A percentile compares a stretch with the other conserved stretches of the same genome.
Evolutionary conservation across 2,113 vertebrate genomes (phyloP).

Genomic region (Dromaius novaehollandiae): DNA sequence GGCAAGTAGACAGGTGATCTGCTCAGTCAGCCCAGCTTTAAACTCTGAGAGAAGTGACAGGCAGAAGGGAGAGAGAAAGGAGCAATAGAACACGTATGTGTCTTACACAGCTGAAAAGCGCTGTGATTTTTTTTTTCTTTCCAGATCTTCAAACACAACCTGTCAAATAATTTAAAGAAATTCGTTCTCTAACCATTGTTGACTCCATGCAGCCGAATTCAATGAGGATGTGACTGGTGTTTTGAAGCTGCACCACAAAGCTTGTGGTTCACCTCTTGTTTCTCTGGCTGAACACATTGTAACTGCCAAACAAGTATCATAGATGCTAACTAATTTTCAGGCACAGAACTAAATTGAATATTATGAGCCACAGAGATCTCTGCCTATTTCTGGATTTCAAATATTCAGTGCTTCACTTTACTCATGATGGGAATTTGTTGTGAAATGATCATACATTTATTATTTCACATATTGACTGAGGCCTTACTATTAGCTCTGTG

Average conservation of each 20-base stretch:
- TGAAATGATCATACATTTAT: neutral
- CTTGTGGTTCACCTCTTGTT: neutral
- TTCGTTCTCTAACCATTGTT: neutral
- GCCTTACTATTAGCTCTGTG: neutral
- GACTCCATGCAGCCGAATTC: accelerated
- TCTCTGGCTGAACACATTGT: neutral
- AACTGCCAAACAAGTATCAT: neutral
- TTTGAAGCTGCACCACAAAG: slow-evolving; percentile 9
- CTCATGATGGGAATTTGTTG: neutral
- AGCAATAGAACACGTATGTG: slow-evolving; percentile 6
- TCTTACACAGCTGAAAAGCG: neutral
- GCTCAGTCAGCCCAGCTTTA: neutral
- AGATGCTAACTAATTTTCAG: neutral
- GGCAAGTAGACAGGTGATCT: neutral
- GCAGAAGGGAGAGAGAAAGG: neutral
- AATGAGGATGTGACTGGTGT: neutral
- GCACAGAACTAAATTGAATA: neutral
- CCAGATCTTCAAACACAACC: neutral
- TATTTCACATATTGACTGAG: neutral
- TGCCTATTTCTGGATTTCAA: neutral
- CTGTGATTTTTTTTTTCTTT: neutral
- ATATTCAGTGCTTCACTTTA: neutral
- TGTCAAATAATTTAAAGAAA: slow-evolving; percentile 16
- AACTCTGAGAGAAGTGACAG: neutral
- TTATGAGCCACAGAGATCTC: neutral